Evolutionary conservation across 2,888 invertebrate genomes (phyloP).

Genomic region (Troides helena): DNA sequence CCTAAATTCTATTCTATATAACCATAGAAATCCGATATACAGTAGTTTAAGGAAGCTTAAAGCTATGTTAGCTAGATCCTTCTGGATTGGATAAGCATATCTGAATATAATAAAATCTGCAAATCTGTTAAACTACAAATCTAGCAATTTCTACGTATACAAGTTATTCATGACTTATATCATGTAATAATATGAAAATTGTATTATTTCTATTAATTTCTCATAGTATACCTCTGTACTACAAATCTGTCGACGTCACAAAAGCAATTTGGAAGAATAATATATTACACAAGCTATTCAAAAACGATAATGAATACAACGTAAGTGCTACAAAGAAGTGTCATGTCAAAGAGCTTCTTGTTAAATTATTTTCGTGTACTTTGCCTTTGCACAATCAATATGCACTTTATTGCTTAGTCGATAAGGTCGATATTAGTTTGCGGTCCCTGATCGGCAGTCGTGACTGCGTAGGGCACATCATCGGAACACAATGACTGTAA

Average conservation of each 20-base stretch:
- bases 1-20: too few species aligned
- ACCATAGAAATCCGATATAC: too few species aligned
- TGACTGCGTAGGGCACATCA: conserved; percentile 32
- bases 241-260: not conserved
- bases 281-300: conserved; percentile 26
- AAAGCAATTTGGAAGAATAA: not conserved
- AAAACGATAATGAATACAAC: conserved; percentile 17
- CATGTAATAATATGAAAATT: too few species aligned
- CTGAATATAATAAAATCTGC: too few species aligned
- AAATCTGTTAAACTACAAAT: too few species aligned
- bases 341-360: conserved; percentile 21
- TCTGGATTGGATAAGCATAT: too few species aligned
- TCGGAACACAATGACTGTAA: conserved; percentile 60
- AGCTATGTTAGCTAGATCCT: too few species aligned
- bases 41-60: too few species aligned
- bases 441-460: conserved; percentile 7
- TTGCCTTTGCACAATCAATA: not conserved
- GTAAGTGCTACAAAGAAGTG: conserved; percentile 17
- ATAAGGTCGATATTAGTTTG: conserved; percentile 6
- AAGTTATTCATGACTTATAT: too few species aligned
- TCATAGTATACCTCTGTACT: too few species aligned
- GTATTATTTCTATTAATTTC: too few species aligned
- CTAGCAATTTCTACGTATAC: too few species aligned
- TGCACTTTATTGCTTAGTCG: not conserved
- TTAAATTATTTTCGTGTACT: conserved; percentile 6